Percentiles rank a stretch among this genome's conserved stretches.
Conservation (phyloP, 2,888 invertebrate genomes). For the Temnothorax rugatulus region DNA sequence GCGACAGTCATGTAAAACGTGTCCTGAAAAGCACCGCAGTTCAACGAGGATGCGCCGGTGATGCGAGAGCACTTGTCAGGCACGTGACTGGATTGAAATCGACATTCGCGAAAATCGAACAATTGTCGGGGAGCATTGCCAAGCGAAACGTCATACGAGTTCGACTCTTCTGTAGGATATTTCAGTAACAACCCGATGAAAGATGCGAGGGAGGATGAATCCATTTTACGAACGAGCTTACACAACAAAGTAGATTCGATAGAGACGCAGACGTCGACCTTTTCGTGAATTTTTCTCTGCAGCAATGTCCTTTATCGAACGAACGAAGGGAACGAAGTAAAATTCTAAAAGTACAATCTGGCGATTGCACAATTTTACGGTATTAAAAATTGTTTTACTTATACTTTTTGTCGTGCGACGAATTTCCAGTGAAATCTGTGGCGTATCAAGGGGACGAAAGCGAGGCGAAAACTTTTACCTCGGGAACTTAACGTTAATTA, state of each 20-base stretch:
- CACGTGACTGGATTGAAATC: conserved; percentile 50
- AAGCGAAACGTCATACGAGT: conserved; percentile 27
- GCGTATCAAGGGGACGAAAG: background rate
- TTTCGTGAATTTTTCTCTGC: background rate
- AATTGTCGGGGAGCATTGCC: conserved; percentile 34
- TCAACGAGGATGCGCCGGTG: conserved; percentile 15
- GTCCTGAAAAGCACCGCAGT: conserved; percentile 3
- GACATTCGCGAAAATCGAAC: conserved; percentile 55
- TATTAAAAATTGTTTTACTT: background rate
- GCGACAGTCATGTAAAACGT: conserved; percentile 21
- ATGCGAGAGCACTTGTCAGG: conserved; percentile 6
- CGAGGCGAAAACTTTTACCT: background rate
- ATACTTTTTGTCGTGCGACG: background rate
- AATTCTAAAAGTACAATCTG: background rate
- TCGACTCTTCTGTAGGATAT: conserved; percentile 19
- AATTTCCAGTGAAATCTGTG: background rate
- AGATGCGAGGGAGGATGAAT: background rate
- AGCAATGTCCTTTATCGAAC: background rate
- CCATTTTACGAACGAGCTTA: conserved; percentile 14
- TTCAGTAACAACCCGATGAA: conserved; percentile 32
- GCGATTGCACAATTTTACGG: background rate
- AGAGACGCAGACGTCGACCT: background rate
- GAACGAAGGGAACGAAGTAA: background rate
- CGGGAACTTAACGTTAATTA: conserved; percentile 18
- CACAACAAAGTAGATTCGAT: conserved; percentile 11